Percentiles rank a stretch among this genome's conserved stretches.
phyloP scores from a whole-genome alignment of 2,113 vertebrate species.

The Cyprinodon variegatus region DNA sequence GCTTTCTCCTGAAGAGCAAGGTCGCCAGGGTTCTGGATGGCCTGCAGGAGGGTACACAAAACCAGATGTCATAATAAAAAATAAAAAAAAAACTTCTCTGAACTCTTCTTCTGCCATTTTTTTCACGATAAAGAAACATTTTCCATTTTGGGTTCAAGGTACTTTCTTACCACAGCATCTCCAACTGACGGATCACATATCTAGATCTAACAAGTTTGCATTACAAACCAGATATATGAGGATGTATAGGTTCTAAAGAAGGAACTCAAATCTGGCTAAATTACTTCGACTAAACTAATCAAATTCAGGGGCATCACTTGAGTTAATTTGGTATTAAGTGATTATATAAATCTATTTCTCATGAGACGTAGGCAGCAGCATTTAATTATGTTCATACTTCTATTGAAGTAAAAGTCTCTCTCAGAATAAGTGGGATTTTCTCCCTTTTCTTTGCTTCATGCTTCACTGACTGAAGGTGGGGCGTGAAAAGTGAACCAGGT shows the following conservation, averaged over 20 bases:
- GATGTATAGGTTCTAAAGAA: background rate
- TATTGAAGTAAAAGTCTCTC: background rate
- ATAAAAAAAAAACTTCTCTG: background rate
- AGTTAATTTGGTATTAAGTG: background rate
- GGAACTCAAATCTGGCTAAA: background rate
- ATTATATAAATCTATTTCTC: background rate
- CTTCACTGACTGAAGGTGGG: background rate
- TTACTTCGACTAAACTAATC: background rate
- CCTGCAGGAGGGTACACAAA: slow-evolving; percentile 71
- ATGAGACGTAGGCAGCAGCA: background rate
- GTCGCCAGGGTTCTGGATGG: slow-evolving; percentile 91
- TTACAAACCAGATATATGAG: background rate
- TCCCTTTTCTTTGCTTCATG: too few relatives aligned
- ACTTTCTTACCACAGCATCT: background rate
- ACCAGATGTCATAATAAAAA: slow-evolving; percentile 35
- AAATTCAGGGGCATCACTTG: background rate
- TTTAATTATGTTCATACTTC: background rate
- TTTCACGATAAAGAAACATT: slow-evolving; percentile 1
- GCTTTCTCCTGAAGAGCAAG: slow-evolving; percentile 90
- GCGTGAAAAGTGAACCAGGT: background rate
- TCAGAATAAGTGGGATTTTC: too few relatives aligned
- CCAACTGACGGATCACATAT: background rate
- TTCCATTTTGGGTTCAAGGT: background rate
- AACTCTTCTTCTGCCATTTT: background rate
- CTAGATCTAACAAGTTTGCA: background rate